A percentile compares a stretch with the other conserved stretches of the same genome.
Evolutionary conservation across 2,113 vertebrate species (phyloP).

Genomic region (Oplegnathus fasciatus): DNA sequence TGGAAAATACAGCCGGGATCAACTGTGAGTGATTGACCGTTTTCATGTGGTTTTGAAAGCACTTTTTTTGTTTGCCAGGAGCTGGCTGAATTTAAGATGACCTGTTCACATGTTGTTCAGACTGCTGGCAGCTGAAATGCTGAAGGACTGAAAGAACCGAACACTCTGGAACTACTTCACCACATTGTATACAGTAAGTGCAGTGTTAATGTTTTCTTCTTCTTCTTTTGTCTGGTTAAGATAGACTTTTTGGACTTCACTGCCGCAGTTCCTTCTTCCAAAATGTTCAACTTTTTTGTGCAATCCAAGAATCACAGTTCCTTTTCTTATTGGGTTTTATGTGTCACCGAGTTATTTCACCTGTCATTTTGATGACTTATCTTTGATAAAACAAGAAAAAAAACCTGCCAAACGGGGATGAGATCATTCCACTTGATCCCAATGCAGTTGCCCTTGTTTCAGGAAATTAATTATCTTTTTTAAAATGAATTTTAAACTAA

Average conservation of each 20-base stretch:
- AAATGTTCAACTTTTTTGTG: not conserved
- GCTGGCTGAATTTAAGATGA: slow-evolving; percentile 30
- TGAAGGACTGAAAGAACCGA: not conserved
- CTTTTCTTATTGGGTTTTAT: not conserved
- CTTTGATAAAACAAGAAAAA: not conserved
- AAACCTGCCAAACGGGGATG: not conserved
- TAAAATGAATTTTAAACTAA: not conserved
- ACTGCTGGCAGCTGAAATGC: slow-evolving; percentile 1
- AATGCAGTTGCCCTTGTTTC: not conserved
- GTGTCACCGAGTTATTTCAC: not conserved
- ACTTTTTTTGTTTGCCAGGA: not conserved
- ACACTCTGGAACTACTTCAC: not conserved
- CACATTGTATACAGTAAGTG: slow-evolving; percentile 44
- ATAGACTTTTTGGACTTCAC: not conserved
- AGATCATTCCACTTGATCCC: not conserved
- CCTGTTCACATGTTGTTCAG: slow-evolving; percentile 18
- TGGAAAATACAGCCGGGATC: not conserved
- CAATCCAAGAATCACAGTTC: not conserved
- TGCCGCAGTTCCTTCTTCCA: not conserved
- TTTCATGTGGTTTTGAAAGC: not conserved
- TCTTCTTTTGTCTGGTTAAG: not conserved
- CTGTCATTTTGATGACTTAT: not conserved
- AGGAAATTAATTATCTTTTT: not conserved
- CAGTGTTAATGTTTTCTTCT: not conserved
- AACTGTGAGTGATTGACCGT: not conserved